Evolutionary conservation across 2,113 vertebrate genomes (phyloP).

Genomic region (Heterocephalus glaber): DNA sequence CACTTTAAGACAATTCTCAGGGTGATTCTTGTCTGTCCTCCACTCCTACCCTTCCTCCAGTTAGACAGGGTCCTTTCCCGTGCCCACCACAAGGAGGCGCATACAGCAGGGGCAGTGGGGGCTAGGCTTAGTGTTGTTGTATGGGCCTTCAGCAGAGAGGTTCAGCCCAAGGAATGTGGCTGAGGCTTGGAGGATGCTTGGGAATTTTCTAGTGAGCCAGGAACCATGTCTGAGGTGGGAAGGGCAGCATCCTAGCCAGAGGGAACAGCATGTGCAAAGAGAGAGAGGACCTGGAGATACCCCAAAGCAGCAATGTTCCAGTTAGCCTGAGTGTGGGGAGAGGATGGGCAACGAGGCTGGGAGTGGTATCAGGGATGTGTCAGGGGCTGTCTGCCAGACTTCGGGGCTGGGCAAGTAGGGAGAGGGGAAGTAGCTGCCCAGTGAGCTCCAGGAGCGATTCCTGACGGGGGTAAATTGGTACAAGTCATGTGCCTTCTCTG

Average conservation of each 20-base stretch:
- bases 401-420: background rate
- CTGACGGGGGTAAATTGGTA: background rate
- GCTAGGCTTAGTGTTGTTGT: background rate
- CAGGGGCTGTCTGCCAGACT: background rate
- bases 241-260: background rate
- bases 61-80: background rate
- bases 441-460: background rate
- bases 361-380: background rate
- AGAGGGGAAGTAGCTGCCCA: background rate
- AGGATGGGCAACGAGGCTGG: background rate
- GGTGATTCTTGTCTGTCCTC: background rate
- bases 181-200: background rate
- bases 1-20: background rate
- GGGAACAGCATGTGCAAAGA: background rate
- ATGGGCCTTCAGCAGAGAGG: background rate
- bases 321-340: background rate
- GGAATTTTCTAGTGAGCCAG: background rate
- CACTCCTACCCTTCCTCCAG: background rate
- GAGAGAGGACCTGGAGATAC: rapidly evolving
- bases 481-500: background rate
- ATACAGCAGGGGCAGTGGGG: background rate
- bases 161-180: background rate
- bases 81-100: rapidly evolving
- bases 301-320: background rate
- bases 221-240: background rate